Conservation (phyloP, 2,888 invertebrate genomes). For the Nymphalis c-album region DNA sequence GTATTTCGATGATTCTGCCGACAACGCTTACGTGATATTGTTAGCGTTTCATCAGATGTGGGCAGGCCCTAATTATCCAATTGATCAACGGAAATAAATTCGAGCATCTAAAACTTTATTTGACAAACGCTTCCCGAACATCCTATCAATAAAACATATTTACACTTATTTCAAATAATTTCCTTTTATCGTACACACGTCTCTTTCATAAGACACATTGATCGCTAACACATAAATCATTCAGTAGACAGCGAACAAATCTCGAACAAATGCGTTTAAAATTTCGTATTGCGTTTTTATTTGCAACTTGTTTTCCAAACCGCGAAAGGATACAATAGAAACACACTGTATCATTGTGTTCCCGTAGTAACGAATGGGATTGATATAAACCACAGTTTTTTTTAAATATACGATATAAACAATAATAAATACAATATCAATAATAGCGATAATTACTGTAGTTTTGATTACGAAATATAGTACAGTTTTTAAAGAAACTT, state of each 20-base stretch:
- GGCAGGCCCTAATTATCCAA: too few relatives aligned
- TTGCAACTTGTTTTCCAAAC: slow-evolving; percentile 29
- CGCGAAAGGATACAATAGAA: slow-evolving; percentile 23
- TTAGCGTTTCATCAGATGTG: too few relatives aligned
- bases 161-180: not conserved
- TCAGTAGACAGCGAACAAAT: slow-evolving; percentile 13
- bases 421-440: too few relatives aligned
- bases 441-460: too few relatives aligned
- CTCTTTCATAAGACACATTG: not conserved
- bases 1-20: too few relatives aligned
- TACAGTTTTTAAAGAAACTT: too few relatives aligned
- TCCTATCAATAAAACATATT: not conserved
- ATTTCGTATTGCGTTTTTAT: slow-evolving; percentile 16
- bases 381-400: not conserved
- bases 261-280: slow-evolving; percentile 25
- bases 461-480: too few relatives aligned
- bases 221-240: not conserved
- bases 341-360: slow-evolving; percentile 6
- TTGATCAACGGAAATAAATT: too few relatives aligned
- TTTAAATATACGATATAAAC: not conserved
- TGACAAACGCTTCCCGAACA: too few relatives aligned
- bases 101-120: too few relatives aligned
- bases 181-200: not conserved
- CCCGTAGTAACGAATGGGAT: slow-evolving; percentile 6
- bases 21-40: too few relatives aligned